Conservation (phyloP, 1,140 invertebrate genomes). For the Drosophila kikkawai region DNA sequence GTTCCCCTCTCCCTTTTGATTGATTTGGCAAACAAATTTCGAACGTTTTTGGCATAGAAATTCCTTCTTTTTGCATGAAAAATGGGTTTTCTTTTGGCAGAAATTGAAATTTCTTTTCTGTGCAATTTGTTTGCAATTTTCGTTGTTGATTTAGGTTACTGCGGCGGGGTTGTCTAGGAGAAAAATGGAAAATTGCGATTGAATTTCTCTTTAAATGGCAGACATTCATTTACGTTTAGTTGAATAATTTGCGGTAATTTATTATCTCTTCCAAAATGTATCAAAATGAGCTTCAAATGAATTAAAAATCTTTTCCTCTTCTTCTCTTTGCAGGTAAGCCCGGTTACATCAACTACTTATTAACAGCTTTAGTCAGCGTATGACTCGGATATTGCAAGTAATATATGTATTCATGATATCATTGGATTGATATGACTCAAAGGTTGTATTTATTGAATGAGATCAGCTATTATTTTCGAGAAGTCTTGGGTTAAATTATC, state of each 20-base stretch:
- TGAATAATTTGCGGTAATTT: slow-evolving; percentile 52
- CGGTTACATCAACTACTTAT: slow-evolving; percentile 54
- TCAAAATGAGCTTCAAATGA: slow-evolving; percentile 22
- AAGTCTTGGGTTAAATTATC: slow-evolving; percentile 47
- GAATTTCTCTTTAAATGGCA: slow-evolving; percentile 28
- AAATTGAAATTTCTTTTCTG: slow-evolving; percentile 53
- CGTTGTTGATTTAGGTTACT: slow-evolving; percentile 70
- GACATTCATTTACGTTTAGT: slow-evolving; percentile 32
- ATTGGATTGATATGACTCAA: slow-evolving; percentile 60
- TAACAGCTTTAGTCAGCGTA: slow-evolving; percentile 43
- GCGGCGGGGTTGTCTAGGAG: slow-evolving; percentile 32
- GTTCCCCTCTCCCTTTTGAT: slow-evolving; percentile 50
- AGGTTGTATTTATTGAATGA: slow-evolving; percentile 19
- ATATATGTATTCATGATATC: slow-evolving; percentile 46
- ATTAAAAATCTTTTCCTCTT: slow-evolving; percentile 23
- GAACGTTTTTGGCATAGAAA: slow-evolving; percentile 47
- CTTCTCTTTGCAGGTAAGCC: slow-evolving; percentile 64
- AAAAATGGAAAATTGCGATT: slow-evolving; percentile 33
- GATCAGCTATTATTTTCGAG: slow-evolving; percentile 34
- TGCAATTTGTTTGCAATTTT: slow-evolving; percentile 77
- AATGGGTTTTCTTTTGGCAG: slow-evolving; percentile 37
- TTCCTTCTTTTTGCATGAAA: slow-evolving; percentile 53
- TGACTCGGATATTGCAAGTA: slow-evolving; percentile 49
- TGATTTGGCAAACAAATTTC: slow-evolving; percentile 75
- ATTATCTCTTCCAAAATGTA: slow-evolving; percentile 25